Evolutionary conservation across 2,113 vertebrate genomes (phyloP), one percentile per base, ranked within the genome.

Genomic region (Entelurus aequoreus): DNA sequence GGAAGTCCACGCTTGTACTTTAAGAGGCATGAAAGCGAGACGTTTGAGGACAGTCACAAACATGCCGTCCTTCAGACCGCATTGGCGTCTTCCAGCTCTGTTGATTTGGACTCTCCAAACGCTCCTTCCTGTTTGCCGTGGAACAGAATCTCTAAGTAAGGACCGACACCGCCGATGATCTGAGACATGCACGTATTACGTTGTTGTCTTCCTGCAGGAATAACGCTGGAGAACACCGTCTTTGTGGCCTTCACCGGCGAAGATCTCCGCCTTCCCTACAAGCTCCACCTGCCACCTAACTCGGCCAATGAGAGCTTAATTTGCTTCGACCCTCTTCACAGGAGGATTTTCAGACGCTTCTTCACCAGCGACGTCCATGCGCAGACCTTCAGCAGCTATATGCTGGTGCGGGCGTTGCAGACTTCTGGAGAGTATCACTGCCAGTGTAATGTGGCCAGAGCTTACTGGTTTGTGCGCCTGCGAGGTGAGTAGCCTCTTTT

Each of bases 361-460:
- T 3, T 80, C 16, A 0, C 0, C 0, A 1, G 0, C 6, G 10
- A 0, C 0, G 0, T 0, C 1, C 0, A 0, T 28, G 0, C 0
- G 0, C 1, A 8, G 5, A 0, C 0, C 0, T 84, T 14, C 0
- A 52, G 2, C 57, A 82, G 21, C 35, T 16, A 19, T 73, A 66
- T 28, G 28, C 28, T 3, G 28, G 28, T 28, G 28, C 28, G 4
- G 28, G 28, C 28, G 3, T 2, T 75, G 42, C 59, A 0, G 0
- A 35, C 0, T 1, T 79, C 87, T 6, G 88, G 88, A 61, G 57
- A 81, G 46, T 89, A 88, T 60, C 5, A 0, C 6, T 90, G 87
- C 48, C 1, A 2, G 1, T 85, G 68, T 66, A 15, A 78, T 47
- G 14, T 0, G 1, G 48, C 16, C 28, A 54, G 0, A 4, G 77